Base-by-base conservation (phyloP, 1,140 invertebrate genomes). In the Olivierus martensii region DNA sequence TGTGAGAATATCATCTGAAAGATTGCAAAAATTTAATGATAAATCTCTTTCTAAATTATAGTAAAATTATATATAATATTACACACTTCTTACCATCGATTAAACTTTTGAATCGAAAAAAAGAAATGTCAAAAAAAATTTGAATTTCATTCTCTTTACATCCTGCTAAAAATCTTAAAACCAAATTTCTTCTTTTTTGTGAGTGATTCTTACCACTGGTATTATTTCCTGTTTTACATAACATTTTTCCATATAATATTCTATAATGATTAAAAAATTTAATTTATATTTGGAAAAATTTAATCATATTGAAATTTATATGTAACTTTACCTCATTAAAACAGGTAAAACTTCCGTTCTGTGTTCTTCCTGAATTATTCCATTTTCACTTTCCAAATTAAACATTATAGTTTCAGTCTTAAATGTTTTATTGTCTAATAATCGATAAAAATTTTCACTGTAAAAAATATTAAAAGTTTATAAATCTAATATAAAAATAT, bases 201-300 rank as follows among this genome's bases (percentile, higher is more conserved):
- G 78, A 78, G 14, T 80, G 79, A 1, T 75, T 70, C 64, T 85
- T 87, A 15, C 87, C 85, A 0, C 79, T 76, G 0, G 79, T 79
- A 55, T 79, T 75, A 52, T 75, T 71, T 0, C 79, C 82, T 39
- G 80, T 77, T 64, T 81, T 87, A 19, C 77, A 75, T 28, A 79
- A 74, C 83, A 95, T 90, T 72, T 91, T 92, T 6, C 87, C 85
- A 66, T 87, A 92, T 2, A 93, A 71, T 52, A 94, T 82, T 64
- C 75, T 73, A 49, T 41, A 18, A 39, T 7, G 37, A 49, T 35
- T 35, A 37, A 18, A 35, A 9, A 28, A 35, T 48, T 9, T 15
- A 48, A 3, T 48, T 12, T 35, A 10, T 7, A n/a, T n/a, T n/a
- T n/a, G n/a, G n/a, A n/a, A n/a, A n/a, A n/a, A n/a, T n/a, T n/a